Evolutionary conservation across 2,888 invertebrate genomes (phyloP), one percentile per base, ranked within the genome.

Genomic region (Crepidodera aurea): DNA sequence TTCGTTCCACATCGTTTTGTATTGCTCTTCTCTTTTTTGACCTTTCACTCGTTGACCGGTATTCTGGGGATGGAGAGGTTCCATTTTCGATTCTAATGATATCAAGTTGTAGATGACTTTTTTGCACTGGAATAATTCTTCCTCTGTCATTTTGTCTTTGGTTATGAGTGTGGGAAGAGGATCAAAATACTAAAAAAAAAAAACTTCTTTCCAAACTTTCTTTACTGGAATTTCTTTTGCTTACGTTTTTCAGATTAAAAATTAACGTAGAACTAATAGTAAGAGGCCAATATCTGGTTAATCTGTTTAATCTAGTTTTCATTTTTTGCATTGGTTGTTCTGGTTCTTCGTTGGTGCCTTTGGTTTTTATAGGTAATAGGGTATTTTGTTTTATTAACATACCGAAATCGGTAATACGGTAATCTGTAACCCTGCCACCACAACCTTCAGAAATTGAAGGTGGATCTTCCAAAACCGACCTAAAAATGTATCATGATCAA

Each of bases 401-500:
- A 0, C 94, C 94, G 79, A 97, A 94, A 81, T 97, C 96, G 79
- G 90, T 84, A 67, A 89, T 87, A 61, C 88, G 86, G 77, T 98
- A 98, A 80, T 98, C 98, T 0, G 95, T 93, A 39, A 98, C 93
- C 39, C 96, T 84, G 0, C 97, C 98, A 0, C 98, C 98, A 32
- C 91, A 90, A 0, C 97, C 97, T 81, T 98, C 98, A 22, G 92
- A 94, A 51, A 98, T 93, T 0, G 96, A 94, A 0, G 97, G 97
- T 0, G 96, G 94, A 79, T 98, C 98, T 78, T 98, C 97, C 55
- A 96, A 85, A 2, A 94, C 90, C 39, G 93, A 92, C 32, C 96
- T 80, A 18, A 39, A 64, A 55, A 19, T n/a, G n/a, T n/a, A n/a
- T n/a, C n/a, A n/a, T n/a, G n/a, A n/a, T n/a, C n/a, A n/a, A n/a